Percentiles rank a stretch among this genome's conserved stretches.
Conservation (phyloP, 2,797 vertebrate species). For the Gadopsis bispinosus region DNA sequence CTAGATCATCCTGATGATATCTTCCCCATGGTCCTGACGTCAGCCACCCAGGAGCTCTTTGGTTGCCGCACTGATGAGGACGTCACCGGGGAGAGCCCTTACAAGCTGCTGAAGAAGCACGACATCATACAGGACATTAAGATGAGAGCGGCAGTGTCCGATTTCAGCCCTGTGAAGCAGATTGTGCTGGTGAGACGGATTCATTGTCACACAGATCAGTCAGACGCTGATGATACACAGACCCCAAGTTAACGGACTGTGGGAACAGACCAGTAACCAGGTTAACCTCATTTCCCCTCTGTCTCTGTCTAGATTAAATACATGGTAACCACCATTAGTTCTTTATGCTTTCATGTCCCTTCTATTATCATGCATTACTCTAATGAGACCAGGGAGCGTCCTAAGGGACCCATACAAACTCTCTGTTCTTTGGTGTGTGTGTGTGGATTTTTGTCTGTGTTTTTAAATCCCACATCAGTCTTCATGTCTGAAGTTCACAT, state of each 20-base stretch:
- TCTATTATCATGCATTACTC: constrained; percentile 15
- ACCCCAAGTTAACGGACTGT: constrained; percentile 43
- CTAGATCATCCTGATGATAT: constrained; percentile 89
- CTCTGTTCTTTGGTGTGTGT: constrained; percentile 14
- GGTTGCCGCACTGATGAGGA: constrained; percentile 87
- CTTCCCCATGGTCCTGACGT: constrained; percentile 91
- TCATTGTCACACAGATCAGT: constrained; percentile 48
- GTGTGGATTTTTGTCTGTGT: constrained; percentile 7
- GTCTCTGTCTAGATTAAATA: constrained; percentile 14
- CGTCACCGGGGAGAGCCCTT: constrained; percentile 86
- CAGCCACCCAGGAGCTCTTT: constrained; percentile 93
- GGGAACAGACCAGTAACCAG: constrained; percentile 43
- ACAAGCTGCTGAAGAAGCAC: constrained; percentile 92
- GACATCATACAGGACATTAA: constrained; percentile 90
- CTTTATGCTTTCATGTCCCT: background rate
- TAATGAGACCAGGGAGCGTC: constrained; percentile 10
- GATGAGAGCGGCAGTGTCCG: constrained; percentile 90
- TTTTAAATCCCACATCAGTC: background rate
- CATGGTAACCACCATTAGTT: constrained; percentile 1
- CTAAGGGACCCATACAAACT: constrained; percentile 8
- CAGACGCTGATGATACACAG: constrained; percentile 55
- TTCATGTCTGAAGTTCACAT: background rate
- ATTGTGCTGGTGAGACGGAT: constrained; percentile 84
- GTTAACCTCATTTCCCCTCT: constrained; percentile 22
- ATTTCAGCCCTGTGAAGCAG: constrained; percentile 92